Base-by-base conservation (phyloP, 1,140 invertebrate genomes). In the Hormaphis cornu region DNA sequence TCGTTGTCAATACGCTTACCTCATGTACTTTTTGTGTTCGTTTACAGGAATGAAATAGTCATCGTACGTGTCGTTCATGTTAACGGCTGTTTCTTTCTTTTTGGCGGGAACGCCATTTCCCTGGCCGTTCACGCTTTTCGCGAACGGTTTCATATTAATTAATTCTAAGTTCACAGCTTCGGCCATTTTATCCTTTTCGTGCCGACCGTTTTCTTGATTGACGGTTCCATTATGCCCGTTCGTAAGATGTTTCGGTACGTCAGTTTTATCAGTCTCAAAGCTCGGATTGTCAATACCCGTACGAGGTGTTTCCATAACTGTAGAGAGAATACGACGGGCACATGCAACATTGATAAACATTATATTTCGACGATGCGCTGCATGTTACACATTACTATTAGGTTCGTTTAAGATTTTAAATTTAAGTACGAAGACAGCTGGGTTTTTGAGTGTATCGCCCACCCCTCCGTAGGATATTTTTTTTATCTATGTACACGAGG, bases 31-130 rank as follows among this genome's bases (percentile, higher is more conserved):
- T 76, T 85, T 83, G 78, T 89, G 88, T 74, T 90, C 87, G 76
- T 90, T 90, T 44, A 90, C 88, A 37, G 89, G 87, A 61, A 90
- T 87, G 77, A 90, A 90, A 77, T 90, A 90, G 73, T 90, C 88
- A 72, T 90, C 87, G 76, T 89, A 89, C 20, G 86, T 84, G 77
- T 87, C 87, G 24, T 83, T 81, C 75, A 87, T 84, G 59, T 89
- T 86, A 18, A 87, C 83, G 74, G 87, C 86, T 14, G 77, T 75
- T 22, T 85, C 85, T 71, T 88, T 87, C 71, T 88, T 88, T 59
- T 81, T 80, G 6, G 74, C 70, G 6, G 77, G 78, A 44, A 77
- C 79, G 14, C 50, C 56, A 9, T 33, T 54, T 22, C 30, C 33
- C 28, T 72, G 72, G 37, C 76, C 75, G 26, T 76, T 77, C 7